Evolutionary conservation across 2,888 invertebrate genomes (phyloP), one percentile per base, ranked within the genome.

Genomic region (Creontiades dilutus): DNA sequence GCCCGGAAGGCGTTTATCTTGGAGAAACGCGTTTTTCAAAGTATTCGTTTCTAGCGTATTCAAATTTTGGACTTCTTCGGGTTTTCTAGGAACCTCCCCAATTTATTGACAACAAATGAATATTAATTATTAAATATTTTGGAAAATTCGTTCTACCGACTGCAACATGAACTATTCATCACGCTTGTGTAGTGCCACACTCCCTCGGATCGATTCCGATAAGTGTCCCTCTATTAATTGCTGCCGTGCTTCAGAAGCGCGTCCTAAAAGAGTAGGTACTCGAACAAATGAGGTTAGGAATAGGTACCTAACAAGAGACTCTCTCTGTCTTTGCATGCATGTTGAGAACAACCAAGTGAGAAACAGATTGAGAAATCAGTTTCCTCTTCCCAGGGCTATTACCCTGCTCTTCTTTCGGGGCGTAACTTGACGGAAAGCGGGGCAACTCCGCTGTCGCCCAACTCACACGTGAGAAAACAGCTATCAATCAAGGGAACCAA

Each of bases 301-400:
- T 68, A 37, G 37, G 37, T 37, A 37, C 37, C 37, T 37, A 68
- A n/a, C 27, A 68, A 23, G 19, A 23, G 68, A 23, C 7, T 27
- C 68, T 68, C 68, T 68, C 13, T 68, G 23, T 12, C 68, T 19
- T 23, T 2, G 23, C 68, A 9, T 68, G 68, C 68, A 68, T 68
- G 68, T 68, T 68, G 68, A 19, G 68, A 68, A 68, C 68, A 68
- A 23, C 68, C 68, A 23, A 68, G 78, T 78, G 78, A 78, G 78
- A 78, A 78, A 46, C 47, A 78, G 28, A 78, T 78, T 46, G 37
- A 78, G 78, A 78, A 78, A 78, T 78, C 78, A 78, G 78, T 78
- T 78, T 47, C 78, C n/a, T 37, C 78, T 46, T 78, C 47, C 78
- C 78, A 68, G 27, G 19, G 68, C 68, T 23, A 68, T 68, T 27